A percentile compares a stretch with the other conserved stretches of the same genome.
These are phyloP conservation scores for Cheumatopsyche charites DNA, from an alignment of 1,140 invertebrate species.

Conservation along the genomic window DNA sequence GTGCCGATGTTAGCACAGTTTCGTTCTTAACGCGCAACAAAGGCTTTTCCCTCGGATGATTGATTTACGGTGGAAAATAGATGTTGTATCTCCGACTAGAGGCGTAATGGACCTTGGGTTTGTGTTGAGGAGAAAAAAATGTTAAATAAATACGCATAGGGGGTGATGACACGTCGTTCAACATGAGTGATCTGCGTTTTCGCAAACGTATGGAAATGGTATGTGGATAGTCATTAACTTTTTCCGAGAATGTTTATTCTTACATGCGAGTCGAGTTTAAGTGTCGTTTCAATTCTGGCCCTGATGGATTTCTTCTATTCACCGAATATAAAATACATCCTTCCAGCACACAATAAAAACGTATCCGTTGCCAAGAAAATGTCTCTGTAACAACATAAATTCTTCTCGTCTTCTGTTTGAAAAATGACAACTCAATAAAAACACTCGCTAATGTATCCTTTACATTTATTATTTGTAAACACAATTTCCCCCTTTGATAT, in stretches of 20 bases:
- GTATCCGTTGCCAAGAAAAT: constrained; percentile 18
- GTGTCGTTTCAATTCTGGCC: constrained; percentile 13
- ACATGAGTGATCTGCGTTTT: constrained; percentile 15
- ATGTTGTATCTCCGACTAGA: constrained; percentile 5
- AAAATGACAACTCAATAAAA: constrained; percentile 27
- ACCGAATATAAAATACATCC: constrained; percentile 8
- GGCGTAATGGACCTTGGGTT: constrained; percentile 23
- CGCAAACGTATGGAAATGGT: constrained; percentile 7
- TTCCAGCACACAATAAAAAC: neutral
- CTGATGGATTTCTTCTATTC: constrained; percentile 23
- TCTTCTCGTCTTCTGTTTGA: constrained; percentile 22
- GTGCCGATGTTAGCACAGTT: constrained; percentile 5
- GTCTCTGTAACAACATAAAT: constrained; percentile 22
- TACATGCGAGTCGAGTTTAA: neutral
- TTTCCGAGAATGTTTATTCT: neutral
- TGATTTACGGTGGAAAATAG: constrained; percentile 33
- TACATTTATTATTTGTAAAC: constrained; percentile 26
- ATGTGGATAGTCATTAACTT: constrained; percentile 11
- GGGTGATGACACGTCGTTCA: neutral
- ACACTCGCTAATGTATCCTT: constrained; percentile 18
- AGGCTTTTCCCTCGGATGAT: constrained; percentile 35
- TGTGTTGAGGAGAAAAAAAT: neutral
- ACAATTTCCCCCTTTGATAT: constrained; percentile 11
- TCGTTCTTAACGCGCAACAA: constrained; percentile 15
- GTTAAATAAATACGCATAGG: neutral